Base-by-base conservation (phyloP, 2,888 invertebrate species). In the Poecilobothrus nobilitatus region DNA sequence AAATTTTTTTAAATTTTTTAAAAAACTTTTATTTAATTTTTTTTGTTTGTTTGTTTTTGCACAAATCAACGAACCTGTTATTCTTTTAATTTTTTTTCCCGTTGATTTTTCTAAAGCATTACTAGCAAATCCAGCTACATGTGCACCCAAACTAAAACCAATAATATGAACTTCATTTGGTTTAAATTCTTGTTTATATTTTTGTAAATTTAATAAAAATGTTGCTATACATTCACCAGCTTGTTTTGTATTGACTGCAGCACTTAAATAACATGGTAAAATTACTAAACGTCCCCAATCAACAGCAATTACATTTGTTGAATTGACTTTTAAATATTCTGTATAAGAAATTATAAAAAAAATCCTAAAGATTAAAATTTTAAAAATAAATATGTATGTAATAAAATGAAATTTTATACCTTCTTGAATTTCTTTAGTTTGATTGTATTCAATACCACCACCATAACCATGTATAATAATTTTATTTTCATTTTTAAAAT, bases 111-210 rank as follows among this genome's bases (percentile, higher is more conserved):
- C 74, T 7, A 82, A 67, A 62, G 72, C 65, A 69, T 74, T 78
- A 65, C 81, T 80, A n/a, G 80, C 78, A 72, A 84, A 74, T 76
- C 84, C 71, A 74, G 84, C 77, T 21, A 85, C 82, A 74, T 86
- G 85, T 0, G 86, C 86, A 0, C 87, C 87, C 0, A 87, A 77
- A 71, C 86, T 86, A 76, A 87, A 86, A 0, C 87, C 87, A 53
- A 87, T 79, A 34, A 84, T 79, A 75, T 87, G 87, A 15, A 85
- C 75, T 61, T 81, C 77, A 9, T 72, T 67, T 1, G 83, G 79
- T 67, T 75, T 71, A 63, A 81, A 76, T 0, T 82, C 81, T 2
- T 67, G 27, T 65, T 80, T 79, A 22, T 74, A 72, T 3, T 69
- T 65, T 10, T 71, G 67, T 12, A 74, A 66, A 37, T 44, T 77